Conservation (phyloP, 2,113 vertebrate genomes). For the Trochalopteron elliotii region DNA sequence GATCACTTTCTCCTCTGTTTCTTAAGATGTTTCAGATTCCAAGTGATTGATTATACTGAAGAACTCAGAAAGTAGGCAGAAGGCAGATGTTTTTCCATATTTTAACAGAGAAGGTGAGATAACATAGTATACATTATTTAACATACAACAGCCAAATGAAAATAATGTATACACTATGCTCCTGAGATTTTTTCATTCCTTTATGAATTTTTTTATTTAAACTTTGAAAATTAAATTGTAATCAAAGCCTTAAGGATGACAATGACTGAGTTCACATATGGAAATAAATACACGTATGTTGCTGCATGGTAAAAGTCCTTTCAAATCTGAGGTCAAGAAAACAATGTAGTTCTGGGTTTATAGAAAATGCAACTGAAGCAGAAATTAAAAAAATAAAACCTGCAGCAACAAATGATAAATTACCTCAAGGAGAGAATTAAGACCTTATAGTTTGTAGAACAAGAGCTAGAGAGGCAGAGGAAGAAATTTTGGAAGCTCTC, state of each 20-base stretch:
- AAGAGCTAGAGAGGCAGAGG: neutral
- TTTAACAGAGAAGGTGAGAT: neutral
- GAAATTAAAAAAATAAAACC: neutral
- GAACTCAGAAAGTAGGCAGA: neutral
- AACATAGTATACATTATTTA: neutral
- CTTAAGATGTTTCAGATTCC: neutral
- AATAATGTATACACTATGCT: neutral
- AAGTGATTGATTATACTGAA: neutral
- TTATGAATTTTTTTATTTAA: neutral
- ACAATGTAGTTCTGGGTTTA: neutral
- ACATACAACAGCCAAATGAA: neutral
- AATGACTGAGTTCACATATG: neutral
- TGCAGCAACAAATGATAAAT: neutral
- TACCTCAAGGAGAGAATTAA: neutral
- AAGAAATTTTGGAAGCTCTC: neutral
- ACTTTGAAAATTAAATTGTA: neutral
- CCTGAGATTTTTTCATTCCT: neutral
- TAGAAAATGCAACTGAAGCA: neutral
- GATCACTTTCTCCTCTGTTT: neutral
- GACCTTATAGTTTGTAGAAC: fast-evolving
- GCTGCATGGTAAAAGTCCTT: neutral
- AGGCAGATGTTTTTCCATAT: neutral
- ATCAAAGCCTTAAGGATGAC: neutral
- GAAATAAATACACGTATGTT: neutral
- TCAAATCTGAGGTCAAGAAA: neutral